Evolutionary conservation across 35 echinoderm and acorn worm genomes (phyloP).

Genomic region (Ophioderma brevispina): DNA sequence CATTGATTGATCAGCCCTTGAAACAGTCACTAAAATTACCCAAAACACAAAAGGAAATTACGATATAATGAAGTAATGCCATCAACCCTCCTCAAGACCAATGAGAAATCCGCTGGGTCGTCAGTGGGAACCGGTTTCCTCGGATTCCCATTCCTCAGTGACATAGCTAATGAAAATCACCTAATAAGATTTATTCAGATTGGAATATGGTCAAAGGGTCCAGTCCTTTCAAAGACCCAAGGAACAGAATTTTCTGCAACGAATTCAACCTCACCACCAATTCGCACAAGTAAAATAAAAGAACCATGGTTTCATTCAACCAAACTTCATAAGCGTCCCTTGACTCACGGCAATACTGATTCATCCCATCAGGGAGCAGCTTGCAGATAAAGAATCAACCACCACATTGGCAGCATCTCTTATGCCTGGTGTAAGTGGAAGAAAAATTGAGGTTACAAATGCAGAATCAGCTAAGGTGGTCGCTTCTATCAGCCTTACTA

Average conservation of each 20-base stretch:
- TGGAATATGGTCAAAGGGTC: neutral
- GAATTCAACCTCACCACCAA: neutral
- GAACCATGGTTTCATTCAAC: neutral
- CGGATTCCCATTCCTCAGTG: too few species aligned
- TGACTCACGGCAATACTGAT: neutral
- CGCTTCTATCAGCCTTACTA: too few species aligned
- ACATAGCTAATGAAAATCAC: neutral
- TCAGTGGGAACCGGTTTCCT: too few species aligned
- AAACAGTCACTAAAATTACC: neutral
- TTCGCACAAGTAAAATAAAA: neutral
- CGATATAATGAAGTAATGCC: neutral
- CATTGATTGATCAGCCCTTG: neutral
- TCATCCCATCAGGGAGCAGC: neutral
- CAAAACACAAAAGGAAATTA: neutral
- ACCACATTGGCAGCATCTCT: neutral
- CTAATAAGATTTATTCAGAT: neutral
- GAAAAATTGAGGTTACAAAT: neutral
- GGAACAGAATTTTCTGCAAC: neutral
- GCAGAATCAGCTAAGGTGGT: too few species aligned
- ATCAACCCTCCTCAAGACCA: too few species aligned
- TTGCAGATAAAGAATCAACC: neutral
- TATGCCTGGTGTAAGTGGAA: neutral
- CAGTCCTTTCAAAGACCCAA: neutral
- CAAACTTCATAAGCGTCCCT: neutral
- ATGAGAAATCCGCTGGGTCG: too few species aligned